Conservation (phyloP, 2,113 vertebrate genomes). For the Coracopsis vasa region DNA sequence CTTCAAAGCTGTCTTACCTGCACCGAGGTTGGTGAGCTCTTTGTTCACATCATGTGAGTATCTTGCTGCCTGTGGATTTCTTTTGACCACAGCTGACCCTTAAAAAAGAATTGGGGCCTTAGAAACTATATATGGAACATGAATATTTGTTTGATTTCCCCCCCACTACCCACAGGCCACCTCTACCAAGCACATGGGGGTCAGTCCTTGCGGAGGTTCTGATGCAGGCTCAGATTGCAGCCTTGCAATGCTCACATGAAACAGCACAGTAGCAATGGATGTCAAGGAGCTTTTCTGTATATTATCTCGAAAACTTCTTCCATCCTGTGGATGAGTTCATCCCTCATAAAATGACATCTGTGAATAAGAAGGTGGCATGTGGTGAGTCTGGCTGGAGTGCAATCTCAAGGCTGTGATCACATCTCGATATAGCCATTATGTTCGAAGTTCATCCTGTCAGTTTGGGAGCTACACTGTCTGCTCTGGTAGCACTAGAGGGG, state of each 20-base stretch:
- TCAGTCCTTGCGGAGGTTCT: not conserved
- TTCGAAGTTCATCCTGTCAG: not conserved
- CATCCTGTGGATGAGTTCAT: not conserved
- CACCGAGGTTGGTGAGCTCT: not conserved
- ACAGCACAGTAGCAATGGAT: not conserved
- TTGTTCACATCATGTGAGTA: accelerated
- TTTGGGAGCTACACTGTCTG: not conserved
- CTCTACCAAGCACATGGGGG: not conserved
- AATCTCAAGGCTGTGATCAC: not conserved
- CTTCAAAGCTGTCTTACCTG: not conserved
- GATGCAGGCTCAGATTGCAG: not conserved
- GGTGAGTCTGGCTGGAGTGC: not conserved
- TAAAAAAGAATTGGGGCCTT: not conserved
- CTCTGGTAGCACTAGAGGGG: conserved; percentile 43
- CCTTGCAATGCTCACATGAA: not conserved
- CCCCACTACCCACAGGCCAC: no score
- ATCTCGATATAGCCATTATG: accelerated
- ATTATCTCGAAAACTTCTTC: not conserved
- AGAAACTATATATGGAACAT: not conserved
- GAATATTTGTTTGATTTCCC: not conserved
- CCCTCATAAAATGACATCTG: not conserved
- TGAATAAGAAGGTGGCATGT: not conserved
- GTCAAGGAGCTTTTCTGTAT: not conserved
- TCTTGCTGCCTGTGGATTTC: not conserved
- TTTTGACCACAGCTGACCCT: not conserved